A percentile compares a stretch with the other conserved stretches of the same genome.
These are phyloP conservation scores for Chaenogobius annularis DNA, from an alignment of 2,113 vertebrate genomes.

Conservation along the genomic window DNA sequence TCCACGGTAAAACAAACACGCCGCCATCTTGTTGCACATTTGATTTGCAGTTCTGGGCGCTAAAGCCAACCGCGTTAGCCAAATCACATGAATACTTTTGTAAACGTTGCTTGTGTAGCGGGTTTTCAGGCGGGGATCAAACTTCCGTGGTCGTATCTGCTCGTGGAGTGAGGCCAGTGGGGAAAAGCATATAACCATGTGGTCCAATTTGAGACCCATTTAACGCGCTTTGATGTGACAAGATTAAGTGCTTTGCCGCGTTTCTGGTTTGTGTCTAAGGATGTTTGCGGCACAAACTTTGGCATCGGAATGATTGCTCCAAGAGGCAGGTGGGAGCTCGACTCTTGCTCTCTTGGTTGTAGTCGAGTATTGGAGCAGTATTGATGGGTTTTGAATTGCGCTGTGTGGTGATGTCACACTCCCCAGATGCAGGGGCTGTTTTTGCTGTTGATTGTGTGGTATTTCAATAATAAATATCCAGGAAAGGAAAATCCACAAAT, in stretches of 20 bases:
- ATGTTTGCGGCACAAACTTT: neutral
- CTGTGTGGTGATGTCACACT: neutral
- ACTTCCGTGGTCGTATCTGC: neutral
- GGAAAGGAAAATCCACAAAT: neutral
- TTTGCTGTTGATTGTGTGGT: neutral
- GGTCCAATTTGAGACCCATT: neutral
- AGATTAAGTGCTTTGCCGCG: neutral
- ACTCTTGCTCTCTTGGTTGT: neutral
- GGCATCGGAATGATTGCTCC: neutral
- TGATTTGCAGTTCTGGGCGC: constrained; percentile 10
- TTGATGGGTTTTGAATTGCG: neutral
- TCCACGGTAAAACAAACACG: neutral
- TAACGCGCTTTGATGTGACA: neutral
- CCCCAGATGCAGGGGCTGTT: neutral
- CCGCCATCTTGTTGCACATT: neutral
- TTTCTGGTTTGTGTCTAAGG: neutral
- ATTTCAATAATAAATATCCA: neutral
- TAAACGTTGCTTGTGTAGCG: constrained; percentile 3
- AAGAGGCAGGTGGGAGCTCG: neutral
- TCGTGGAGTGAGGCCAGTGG: neutral
- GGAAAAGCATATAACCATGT: neutral
- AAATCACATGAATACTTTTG: constrained; percentile 13
- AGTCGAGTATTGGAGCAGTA: neutral
- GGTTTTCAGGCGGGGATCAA: constrained; percentile 1
- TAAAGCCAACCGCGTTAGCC: constrained; percentile 2